These are phyloP conservation scores for Lampris megalopsis DNA, from an alignment of 2,113 vertebrate species.

Conservation along the genomic window DNA sequence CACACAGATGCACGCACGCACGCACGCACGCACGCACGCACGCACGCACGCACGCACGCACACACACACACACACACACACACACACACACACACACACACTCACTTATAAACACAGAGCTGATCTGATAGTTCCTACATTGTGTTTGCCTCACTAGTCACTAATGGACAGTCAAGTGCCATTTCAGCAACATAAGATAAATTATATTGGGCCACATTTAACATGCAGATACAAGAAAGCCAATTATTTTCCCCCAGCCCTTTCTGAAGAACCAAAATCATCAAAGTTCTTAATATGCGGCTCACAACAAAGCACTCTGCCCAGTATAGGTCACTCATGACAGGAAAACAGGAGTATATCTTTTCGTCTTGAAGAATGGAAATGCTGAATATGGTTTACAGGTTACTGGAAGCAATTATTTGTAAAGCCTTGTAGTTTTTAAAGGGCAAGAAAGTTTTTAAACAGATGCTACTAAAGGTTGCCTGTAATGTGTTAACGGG, in stretches of 20 bases:
- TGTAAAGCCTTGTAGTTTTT: constrained; percentile 33
- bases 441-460: constrained; percentile 23
- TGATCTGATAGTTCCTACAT: constrained; percentile 27
- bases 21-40: no score
- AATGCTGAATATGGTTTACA: constrained; percentile 43
- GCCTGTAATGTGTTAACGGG: constrained; percentile 34
- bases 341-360: constrained; percentile 40
- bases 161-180: constrained; percentile 34
- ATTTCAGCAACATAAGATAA: constrained; percentile 53
- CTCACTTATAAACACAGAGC: not conserved
- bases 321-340: constrained; percentile 41
- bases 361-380: constrained; percentile 32
- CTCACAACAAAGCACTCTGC: constrained; percentile 34
- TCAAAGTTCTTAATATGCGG: constrained; percentile 21
- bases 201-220: constrained; percentile 58
- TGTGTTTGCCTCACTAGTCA: constrained; percentile 35
- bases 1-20: no score
- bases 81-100: constrained; percentile 13
- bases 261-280: constrained; percentile 53
- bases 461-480: constrained; percentile 50
- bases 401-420: constrained; percentile 34
- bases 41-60: constrained; percentile 6
- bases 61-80: constrained; percentile 13
- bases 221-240: constrained; percentile 59
- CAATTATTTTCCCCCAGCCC: constrained; percentile 64